phyloP scores from a whole-genome alignment of 2,888 invertebrate species.

The Apodemia duryi region DNA sequence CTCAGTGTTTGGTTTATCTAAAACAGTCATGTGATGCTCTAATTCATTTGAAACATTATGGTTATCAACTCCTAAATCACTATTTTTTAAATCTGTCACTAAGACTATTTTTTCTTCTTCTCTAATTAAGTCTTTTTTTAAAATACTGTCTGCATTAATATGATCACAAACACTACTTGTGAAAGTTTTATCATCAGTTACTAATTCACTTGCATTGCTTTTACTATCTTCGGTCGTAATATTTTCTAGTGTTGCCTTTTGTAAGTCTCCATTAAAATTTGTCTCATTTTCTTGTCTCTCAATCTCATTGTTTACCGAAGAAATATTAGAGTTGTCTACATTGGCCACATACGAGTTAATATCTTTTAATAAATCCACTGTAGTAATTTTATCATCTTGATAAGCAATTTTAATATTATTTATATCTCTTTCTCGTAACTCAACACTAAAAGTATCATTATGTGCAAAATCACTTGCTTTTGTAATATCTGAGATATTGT shows the following conservation, averaged over 20 bases:
- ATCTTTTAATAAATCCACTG: conserved; percentile 1
- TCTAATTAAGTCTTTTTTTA: neutral
- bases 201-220: neutral
- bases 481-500: neutral
- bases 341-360: neutral
- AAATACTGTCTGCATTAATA: neutral
- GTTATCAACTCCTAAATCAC: neutral
- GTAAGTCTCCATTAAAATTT: neutral
- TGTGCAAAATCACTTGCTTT: neutral
- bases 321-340: neutral
- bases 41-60: neutral
- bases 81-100: neutral
- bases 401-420: neutral
- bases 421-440: neutral
- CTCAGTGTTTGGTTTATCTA: neutral
- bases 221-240: neutral
- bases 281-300: neutral
- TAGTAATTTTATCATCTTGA: neutral
- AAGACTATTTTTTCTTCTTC: neutral
- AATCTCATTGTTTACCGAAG: neutral
- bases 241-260: neutral
- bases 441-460: neutral
- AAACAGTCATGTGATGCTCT: neutral
- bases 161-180: neutral
- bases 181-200: neutral